A percentile compares a stretch with the other conserved stretches of the same genome.
Evolutionary conservation across 2,888 invertebrate species (phyloP).

Genomic region (Heliconius sara): DNA sequence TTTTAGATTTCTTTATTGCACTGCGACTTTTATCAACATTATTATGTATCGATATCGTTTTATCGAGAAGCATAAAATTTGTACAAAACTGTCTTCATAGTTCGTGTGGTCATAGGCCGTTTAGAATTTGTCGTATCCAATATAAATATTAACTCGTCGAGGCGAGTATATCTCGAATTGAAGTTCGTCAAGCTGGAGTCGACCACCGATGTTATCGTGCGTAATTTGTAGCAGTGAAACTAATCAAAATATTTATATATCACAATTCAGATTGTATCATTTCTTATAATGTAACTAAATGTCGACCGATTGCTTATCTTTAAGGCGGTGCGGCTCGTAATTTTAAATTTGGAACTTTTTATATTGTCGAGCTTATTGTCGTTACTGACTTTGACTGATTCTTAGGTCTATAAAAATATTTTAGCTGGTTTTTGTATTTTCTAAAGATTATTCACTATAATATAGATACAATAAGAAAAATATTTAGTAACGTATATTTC

Average conservation of each 20-base stretch:
- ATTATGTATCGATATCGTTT: conserved; percentile 70
- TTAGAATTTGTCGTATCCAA: conserved; percentile 32
- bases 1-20: conserved; percentile 54
- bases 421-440: neutral
- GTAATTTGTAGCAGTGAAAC: conserved; percentile 70
- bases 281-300: conserved; percentile 64
- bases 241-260: conserved; percentile 78
- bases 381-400: neutral
- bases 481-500: neutral
- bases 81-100: conserved; percentile 67
- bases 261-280: conserved; percentile 67
- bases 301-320: conserved; percentile 65
- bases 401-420: too few species aligned
- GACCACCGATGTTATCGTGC: conserved; percentile 61
- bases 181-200: conserved; percentile 28
- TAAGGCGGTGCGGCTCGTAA: conserved; percentile 46
- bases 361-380: conserved; percentile 39
- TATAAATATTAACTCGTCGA: conserved; percentile 20
- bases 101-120: conserved; percentile 53
- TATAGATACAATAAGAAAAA: neutral
- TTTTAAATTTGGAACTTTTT: conserved; percentile 46
- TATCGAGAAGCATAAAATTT: conserved; percentile 75
- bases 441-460: neutral
- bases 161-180: conserved; percentile 14
- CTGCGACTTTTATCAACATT: conserved; percentile 71